Base-by-base conservation (phyloP, 2,113 vertebrate genomes). In the Dasypus novemcinctus region DNA sequence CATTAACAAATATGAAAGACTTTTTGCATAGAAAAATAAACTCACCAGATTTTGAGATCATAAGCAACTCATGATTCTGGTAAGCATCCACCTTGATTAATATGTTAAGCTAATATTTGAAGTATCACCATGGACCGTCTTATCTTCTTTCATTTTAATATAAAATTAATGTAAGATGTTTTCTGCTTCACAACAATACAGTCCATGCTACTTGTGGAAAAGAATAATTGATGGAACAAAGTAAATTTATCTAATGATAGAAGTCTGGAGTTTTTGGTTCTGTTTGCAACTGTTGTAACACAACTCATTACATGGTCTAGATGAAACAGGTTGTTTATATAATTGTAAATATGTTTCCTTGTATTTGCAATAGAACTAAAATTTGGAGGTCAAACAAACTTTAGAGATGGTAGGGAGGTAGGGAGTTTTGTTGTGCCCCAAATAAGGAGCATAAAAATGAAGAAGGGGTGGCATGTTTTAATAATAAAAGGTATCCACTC, bases 1-100 rank as follows among this genome's bases (percentile, higher is more conserved):
- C 94, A 86, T 80, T 80, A 92, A 80, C 41, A 87, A 93, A 80
- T 49, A 94, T 90, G 85, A 80, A 94, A 95, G 13, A 80, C 84
- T 75, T 91, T 97, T 97, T 79, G 59, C 66, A 91, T 61, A 88
- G 68, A 52, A 71, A 93, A 94, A 86, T 36, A 90, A 88, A 90
- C 52, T 94, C 41, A 87, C 7, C 86, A 49, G 88, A 90, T 59
- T 79, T 94, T 52, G 33, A 14, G 90, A 89, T 85, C 23, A 7
- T 80, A 91, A 95, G 87, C 82, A 90, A 94, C 7, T 36, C 63
- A 49, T 54, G 93, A 91, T 31, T 92, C 63, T 95, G 54, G 54
- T 80, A 90, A 74, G 31, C 29, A 29, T 64, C 52, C 90, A 49
- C n/a, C n/a, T 95, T 81, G 43, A 83, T 79, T 90, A 93, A 68